phyloP scores from a whole-genome alignment of 2,113 vertebrate species.

The Pygoscelis adeliae region DNA sequence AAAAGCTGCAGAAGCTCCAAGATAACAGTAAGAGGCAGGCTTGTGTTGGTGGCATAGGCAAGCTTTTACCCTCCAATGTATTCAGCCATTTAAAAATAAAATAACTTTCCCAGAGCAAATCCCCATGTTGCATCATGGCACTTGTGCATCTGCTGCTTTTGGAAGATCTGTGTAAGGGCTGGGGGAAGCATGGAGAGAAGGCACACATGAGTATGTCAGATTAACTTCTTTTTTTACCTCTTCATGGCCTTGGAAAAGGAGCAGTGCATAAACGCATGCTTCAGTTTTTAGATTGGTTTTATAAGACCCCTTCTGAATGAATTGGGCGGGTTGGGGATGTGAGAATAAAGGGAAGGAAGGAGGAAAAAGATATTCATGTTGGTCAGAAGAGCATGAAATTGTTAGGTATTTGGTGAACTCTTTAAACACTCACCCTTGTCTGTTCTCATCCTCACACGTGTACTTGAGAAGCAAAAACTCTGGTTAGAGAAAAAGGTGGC shows the following conservation, averaged over 20 bases:
- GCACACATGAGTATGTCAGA: background rate
- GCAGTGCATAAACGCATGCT: background rate
- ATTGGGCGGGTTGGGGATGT: background rate
- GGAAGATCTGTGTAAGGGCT: background rate
- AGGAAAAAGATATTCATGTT: background rate
- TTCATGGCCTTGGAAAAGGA: background rate
- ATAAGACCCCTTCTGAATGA: background rate
- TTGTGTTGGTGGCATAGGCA: background rate
- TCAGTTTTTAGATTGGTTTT: background rate
- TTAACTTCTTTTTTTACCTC: background rate
- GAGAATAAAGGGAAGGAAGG: background rate
- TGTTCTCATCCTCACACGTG: rapidly evolving
- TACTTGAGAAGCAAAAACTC: background rate
- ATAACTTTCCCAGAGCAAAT: background rate
- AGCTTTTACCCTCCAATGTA: background rate
- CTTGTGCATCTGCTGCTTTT: background rate
- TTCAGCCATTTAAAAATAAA: background rate
- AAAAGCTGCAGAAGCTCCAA: background rate
- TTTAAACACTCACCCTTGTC: background rate
- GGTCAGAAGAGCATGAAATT: background rate
- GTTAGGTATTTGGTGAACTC: background rate
- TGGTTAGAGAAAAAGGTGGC: background rate
- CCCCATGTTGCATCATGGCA: background rate
- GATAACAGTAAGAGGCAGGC: background rate
- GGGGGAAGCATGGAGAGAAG: background rate